Conservation (phyloP, 2,113 vertebrate species). For the Antigone vipio region DNA sequence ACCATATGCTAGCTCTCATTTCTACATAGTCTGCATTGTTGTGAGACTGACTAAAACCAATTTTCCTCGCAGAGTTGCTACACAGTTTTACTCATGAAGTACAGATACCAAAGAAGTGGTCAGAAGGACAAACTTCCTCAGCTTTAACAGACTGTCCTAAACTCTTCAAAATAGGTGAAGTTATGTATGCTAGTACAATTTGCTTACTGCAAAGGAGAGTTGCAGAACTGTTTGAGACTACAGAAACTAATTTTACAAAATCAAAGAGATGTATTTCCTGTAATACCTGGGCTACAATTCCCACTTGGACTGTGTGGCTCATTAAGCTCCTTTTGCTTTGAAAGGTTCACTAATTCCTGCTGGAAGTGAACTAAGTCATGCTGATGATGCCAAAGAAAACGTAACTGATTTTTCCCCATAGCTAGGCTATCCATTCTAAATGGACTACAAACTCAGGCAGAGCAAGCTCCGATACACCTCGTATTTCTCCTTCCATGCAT, state of each 20-base stretch:
- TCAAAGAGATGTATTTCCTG: neutral
- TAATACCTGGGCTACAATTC: neutral
- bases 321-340: neutral
- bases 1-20: neutral
- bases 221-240: neutral
- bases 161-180: neutral
- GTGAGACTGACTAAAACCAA: neutral
- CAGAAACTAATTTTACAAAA: neutral
- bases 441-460: neutral
- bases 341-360: neutral
- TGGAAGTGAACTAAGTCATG: neutral
- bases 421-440: neutral
- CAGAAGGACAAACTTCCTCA: neutral
- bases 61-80: neutral
- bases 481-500: neutral
- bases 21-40: neutral
- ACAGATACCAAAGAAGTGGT: neutral
- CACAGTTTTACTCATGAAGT: neutral
- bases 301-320: neutral
- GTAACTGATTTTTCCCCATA: neutral
- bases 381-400: neutral
- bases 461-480: neutral
- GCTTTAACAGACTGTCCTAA: neutral
- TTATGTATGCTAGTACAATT: neutral
- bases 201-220: neutral